Conservation (phyloP, 2,888 invertebrate species). For the Thelaira solivaga region DNA sequence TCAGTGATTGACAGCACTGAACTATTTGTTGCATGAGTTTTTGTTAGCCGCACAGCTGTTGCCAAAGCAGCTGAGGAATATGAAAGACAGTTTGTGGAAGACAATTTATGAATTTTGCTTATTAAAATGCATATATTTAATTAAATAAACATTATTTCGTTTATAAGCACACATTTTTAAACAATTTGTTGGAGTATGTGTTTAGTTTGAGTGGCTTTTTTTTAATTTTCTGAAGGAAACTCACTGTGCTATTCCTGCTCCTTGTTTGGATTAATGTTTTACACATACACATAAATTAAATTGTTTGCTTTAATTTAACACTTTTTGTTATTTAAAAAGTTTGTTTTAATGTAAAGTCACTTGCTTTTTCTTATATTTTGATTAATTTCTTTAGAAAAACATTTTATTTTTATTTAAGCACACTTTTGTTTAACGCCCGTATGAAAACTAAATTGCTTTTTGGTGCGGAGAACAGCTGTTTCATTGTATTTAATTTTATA, state of each 20-base stretch:
- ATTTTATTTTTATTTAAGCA: slow-evolving; percentile 33
- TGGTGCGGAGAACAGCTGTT: slow-evolving; percentile 48
- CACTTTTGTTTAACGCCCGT: slow-evolving; percentile 63
- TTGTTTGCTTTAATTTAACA: no score
- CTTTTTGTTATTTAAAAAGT: no score
- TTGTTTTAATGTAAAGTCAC: background rate
- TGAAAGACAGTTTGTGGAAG: background rate
- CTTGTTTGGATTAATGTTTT: no score
- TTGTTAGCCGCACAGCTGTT: slow-evolving; percentile 10
- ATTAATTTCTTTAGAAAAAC: background rate
- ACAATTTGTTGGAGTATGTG: no score
- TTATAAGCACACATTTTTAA: no score
- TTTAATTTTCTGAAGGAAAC: no score
- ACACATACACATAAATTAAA: no score
- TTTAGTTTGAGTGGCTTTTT: no score
- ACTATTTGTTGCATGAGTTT: background rate
- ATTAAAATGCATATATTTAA: no score
- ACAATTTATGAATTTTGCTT: no score
- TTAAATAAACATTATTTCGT: no score
- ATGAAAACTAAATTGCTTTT: slow-evolving; percentile 33
- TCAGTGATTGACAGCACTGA: slow-evolving; percentile 15
- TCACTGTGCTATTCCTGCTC: no score
- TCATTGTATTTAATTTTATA: background rate
- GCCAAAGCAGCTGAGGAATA: background rate
- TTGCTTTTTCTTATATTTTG: background rate